Evolutionary conservation across 2,797 vertebrate genomes (phyloP).

Genomic region (Loriculus beryllinus): DNA sequence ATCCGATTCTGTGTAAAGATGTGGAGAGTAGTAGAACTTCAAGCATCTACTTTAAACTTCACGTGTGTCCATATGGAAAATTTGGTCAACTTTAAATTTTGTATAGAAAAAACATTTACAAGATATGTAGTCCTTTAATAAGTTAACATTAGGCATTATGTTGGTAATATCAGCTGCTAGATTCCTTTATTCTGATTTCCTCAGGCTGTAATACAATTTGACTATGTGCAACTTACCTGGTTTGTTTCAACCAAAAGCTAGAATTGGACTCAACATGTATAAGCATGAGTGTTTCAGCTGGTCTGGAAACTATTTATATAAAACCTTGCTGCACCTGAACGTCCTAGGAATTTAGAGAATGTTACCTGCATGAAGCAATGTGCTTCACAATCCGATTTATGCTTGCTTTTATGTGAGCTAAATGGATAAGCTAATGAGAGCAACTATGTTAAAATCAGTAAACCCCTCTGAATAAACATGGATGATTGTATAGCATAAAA

Average conservation of each 20-base stretch:
- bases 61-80: not conserved
- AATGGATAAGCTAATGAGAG: not conserved
- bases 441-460: not conserved
- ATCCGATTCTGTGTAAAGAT: not conserved
- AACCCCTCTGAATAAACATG: not conserved
- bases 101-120: not conserved
- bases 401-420: not conserved
- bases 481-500: not conserved
- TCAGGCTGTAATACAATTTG: not conserved
- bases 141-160: not conserved
- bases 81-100: not conserved
- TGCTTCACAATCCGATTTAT: not conserved
- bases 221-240: not conserved
- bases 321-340: not conserved
- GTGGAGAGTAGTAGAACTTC: not conserved
- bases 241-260: slow-evolving; percentile 3
- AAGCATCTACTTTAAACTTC: not conserved
- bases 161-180: not conserved
- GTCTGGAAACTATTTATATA: slow-evolving; percentile 13
- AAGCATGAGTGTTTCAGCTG: slow-evolving; percentile 22
- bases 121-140: not conserved
- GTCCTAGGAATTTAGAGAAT: not conserved
- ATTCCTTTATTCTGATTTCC: not conserved
- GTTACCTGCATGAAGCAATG: not conserved
- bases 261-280: not conserved